Percentiles rank a stretch among this genome's conserved stretches.
Conservation (phyloP, 2,888 invertebrate species). For the Phengaris alcon region DNA sequence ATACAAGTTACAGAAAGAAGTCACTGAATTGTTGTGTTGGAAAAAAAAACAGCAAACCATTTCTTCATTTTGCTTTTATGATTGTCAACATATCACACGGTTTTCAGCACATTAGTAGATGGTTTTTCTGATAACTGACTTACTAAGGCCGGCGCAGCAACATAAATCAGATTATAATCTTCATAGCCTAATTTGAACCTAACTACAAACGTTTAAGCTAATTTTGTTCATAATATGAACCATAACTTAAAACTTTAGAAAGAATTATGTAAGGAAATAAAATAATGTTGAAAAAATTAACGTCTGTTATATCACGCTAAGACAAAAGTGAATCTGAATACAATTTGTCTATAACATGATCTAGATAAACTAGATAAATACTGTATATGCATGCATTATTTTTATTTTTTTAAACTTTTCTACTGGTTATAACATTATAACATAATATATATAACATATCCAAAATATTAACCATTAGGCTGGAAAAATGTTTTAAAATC, state of each 20-base stretch:
- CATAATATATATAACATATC: too few relatives aligned
- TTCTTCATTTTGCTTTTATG: neutral
- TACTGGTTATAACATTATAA: too few relatives aligned
- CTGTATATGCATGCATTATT: too few relatives aligned
- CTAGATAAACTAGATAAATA: too few relatives aligned
- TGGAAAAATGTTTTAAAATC: too few relatives aligned
- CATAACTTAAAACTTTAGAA: neutral
- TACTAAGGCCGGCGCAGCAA: neutral
- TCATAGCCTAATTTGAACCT: conserved; percentile 8
- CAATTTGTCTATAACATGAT: too few relatives aligned
- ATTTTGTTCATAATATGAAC: conserved; percentile 1
- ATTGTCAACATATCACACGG: neutral
- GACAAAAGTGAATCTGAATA: neutral
- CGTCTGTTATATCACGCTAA: neutral
- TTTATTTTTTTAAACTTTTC: too few relatives aligned
- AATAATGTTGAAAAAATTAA: neutral
- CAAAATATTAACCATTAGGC: too few relatives aligned
- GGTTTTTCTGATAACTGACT: conserved; percentile 7
- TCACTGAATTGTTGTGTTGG: too few relatives aligned
- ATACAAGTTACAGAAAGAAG: too few relatives aligned
- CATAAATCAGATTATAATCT: conserved; percentile 14
- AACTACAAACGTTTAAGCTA: conserved; percentile 3
- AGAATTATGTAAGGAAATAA: neutral
- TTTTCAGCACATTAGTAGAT: conserved; percentile 15
- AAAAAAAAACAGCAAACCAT: neutral